phyloP scores from a whole-genome alignment of 2,113 vertebrate genomes.

The Etheostoma spectabile region DNA sequence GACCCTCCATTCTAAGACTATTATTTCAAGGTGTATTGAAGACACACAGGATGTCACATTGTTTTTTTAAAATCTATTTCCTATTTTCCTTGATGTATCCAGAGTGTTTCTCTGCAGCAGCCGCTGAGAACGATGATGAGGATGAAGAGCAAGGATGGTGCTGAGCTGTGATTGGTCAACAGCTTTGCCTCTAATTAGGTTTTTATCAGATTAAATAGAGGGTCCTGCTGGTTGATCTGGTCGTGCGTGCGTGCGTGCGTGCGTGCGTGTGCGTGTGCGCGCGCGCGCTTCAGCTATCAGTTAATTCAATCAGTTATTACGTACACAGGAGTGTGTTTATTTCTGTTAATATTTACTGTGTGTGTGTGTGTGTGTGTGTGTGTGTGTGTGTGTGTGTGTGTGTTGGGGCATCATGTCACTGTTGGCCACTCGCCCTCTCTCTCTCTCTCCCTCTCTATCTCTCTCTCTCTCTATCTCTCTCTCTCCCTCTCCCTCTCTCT shows the following conservation, averaged over 20 bases:
- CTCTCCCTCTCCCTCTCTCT: slow-evolving; percentile 24
- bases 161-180: slow-evolving; percentile 25
- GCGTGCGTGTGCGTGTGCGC: neutral
- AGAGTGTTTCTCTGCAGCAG: neutral
- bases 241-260: slow-evolving; percentile 6
- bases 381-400: slow-evolving; percentile 39
- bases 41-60: too few relatives aligned
- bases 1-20: too few relatives aligned
- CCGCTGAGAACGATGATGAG: neutral
- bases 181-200: slow-evolving; percentile 37
- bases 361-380: slow-evolving; percentile 20
- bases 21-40: too few relatives aligned
- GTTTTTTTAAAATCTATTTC: too few relatives aligned
- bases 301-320: neutral
- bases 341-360: neutral
- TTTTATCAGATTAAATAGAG: slow-evolving; percentile 50
- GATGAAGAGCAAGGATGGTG: neutral
- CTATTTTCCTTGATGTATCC: too few relatives aligned
- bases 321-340: neutral
- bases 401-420: slow-evolving; percentile 30
- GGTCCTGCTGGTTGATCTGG: neutral
- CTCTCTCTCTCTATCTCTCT: neutral
- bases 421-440: slow-evolving; percentile 38
- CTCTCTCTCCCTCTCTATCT: slow-evolving; percentile 30
- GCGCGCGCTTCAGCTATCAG: neutral